Evolutionary conservation across 2,888 invertebrate genomes (phyloP).

Genomic region (Anarsia innoxiella): DNA sequence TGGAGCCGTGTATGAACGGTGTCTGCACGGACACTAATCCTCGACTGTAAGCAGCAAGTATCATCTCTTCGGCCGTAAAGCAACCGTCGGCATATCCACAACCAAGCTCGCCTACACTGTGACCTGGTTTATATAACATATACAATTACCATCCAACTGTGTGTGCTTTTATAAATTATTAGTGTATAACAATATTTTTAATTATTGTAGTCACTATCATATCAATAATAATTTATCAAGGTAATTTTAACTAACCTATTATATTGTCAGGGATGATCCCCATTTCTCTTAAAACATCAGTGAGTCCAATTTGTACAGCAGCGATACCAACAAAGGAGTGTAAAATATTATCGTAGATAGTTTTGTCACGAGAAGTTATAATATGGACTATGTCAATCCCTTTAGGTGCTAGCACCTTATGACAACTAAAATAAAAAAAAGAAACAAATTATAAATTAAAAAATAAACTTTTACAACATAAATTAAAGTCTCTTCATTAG

Average conservation of each 20-base stretch:
- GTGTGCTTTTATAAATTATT: not conserved
- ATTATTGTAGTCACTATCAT: no score
- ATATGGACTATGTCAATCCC: slow-evolving; percentile 77
- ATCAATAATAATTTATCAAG: no score
- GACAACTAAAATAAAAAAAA: slow-evolving; percentile 48
- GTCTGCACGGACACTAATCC: slow-evolving; percentile 79
- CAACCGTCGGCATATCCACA: slow-evolving; percentile 93
- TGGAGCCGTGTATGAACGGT: slow-evolving; percentile 78
- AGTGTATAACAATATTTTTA: no score
- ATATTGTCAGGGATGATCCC: slow-evolving; percentile 22
- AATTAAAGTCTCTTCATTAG: not conserved
- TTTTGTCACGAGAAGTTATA: slow-evolving; percentile 73
- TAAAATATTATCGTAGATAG: slow-evolving; percentile 68
- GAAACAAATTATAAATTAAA: not conserved
- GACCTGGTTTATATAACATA: no score
- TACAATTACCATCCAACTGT: not conserved
- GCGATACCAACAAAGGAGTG: slow-evolving; percentile 85
- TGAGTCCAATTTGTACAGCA: slow-evolving; percentile 71
- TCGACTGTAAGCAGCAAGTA: slow-evolving; percentile 84
- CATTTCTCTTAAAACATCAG: slow-evolving; percentile 31
- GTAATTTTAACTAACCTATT: slow-evolving; percentile 76
- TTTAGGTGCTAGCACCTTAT: slow-evolving; percentile 64
- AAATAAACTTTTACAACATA: not conserved
- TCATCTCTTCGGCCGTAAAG: slow-evolving; percentile 84
- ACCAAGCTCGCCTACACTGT: slow-evolving; percentile 91